These are phyloP conservation scores for Sebastes hubbsi DNA, from an alignment of 2,797 vertebrate species.

Conservation along the genomic window DNA sequence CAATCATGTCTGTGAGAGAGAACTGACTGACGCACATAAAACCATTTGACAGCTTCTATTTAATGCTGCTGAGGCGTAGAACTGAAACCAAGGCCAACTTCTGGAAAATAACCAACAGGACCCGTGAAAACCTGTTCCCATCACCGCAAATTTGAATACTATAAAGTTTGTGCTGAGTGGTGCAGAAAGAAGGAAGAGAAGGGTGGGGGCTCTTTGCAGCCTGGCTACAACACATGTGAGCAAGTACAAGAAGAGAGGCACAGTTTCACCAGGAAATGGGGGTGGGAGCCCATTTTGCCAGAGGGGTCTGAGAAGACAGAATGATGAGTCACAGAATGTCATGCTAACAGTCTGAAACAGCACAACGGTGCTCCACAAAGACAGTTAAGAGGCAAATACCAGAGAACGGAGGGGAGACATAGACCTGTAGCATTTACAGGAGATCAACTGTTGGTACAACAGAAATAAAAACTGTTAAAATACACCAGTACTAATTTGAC, in stretches of 20 bases:
- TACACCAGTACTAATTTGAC: slow-evolving; percentile 5
- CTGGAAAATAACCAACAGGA: slow-evolving; percentile 58
- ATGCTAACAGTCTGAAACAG: slow-evolving; percentile 74
- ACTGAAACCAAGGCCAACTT: slow-evolving; percentile 45
- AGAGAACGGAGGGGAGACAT: slow-evolving; percentile 35
- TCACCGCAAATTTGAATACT: slow-evolving; percentile 76
- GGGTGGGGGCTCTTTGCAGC: slow-evolving; percentile 67
- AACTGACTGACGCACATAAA: slow-evolving; percentile 25
- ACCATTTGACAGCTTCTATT: slow-evolving; percentile 47
- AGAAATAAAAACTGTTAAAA: slow-evolving; percentile 26
- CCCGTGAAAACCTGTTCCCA: slow-evolving; percentile 64
- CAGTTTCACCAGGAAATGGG: slow-evolving; percentile 82
- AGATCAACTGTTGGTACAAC: slow-evolving; percentile 31
- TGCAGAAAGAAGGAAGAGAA: slow-evolving; percentile 65
- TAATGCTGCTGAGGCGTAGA: slow-evolving; percentile 36
- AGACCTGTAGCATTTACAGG: slow-evolving; percentile 58
- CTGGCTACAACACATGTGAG: slow-evolving; percentile 76
- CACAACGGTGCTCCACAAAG: slow-evolving; percentile 56
- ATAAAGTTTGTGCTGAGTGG: slow-evolving; percentile 78
- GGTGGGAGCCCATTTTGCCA: slow-evolving; percentile 81
- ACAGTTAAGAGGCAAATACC: slow-evolving; percentile 52
- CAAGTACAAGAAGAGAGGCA: slow-evolving; percentile 74
- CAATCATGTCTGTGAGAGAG: background rate
- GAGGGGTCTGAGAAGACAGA: slow-evolving; percentile 79
- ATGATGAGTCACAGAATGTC: slow-evolving; percentile 84